phyloP scores from a whole-genome alignment of 2,797 vertebrate genomes.

The Coregonus suidteri region DNA sequence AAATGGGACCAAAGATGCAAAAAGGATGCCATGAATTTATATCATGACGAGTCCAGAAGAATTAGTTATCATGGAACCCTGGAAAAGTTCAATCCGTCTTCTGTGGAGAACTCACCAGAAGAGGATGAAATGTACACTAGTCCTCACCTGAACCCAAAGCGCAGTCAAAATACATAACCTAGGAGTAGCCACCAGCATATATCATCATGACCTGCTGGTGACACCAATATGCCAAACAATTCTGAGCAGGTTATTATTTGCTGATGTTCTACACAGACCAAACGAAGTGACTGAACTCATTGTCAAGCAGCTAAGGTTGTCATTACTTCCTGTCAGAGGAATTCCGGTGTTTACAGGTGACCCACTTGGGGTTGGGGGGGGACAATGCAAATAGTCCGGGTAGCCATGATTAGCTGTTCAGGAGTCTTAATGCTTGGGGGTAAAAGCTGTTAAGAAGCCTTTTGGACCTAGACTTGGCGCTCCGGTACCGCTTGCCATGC shows the following conservation, averaged over 20 bases:
- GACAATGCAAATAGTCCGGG: no score
- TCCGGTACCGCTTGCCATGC: no score
- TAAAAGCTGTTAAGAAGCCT: no score
- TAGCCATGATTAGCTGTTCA: no score
- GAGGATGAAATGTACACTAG: neutral
- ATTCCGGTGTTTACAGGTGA: conserved; percentile 20
- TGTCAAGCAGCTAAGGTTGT: conserved; percentile 1
- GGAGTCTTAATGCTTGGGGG: no score
- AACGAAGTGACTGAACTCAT: conserved; percentile 5
- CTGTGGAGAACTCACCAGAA: neutral
- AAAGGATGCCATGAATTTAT: conserved; percentile 12
- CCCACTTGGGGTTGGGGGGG: neutral
- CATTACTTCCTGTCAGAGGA: conserved; percentile 9
- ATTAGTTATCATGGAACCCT: neutral
- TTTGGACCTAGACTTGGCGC: no score
- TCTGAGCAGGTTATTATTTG: no score
- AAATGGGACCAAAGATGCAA: neutral
- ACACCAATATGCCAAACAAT: neutral
- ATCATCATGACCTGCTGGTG: neutral
- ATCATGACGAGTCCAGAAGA: neutral
- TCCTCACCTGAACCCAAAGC: neutral
- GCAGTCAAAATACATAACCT: neutral
- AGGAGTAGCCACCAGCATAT: neutral
- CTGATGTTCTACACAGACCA: conserved; percentile 14
- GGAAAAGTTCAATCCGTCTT: no score